Base-by-base conservation (phyloP, 2,113 vertebrate genomes). In the Pterocles gutturalis region DNA sequence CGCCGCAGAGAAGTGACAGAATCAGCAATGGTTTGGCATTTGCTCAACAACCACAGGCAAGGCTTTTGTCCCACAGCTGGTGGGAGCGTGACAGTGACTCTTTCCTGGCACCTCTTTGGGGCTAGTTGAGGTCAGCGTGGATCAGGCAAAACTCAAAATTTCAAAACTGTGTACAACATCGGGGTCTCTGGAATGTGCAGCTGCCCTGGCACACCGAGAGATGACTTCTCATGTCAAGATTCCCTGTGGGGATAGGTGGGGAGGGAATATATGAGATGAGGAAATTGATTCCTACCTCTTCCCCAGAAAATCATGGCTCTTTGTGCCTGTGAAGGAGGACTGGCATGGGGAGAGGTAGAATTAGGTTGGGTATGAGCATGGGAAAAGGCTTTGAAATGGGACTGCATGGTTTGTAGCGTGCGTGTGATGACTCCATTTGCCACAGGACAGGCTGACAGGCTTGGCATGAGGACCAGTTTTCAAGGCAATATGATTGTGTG, bases 101-200 rank as follows among this genome's bases (percentile, higher is more conserved):
- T 90, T 86, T 53, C 31, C 43, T 60, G 53, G 15, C 7, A 33
- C n/a, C 10, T 73, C 43, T 46, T 6, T 77, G 82, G 48, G 53
- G 34, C 26, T 76, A 71, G 33, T 25, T 70, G 48, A 70, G 62
- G 83, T 83, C 85, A 58, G 34, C 10, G 10, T 72, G 79, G 26
- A 61, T 80, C 29, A 48, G 64, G 67, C 33, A 77, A 86, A 55
- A 36, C 45, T 72, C 71, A 62, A 7, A 16, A 64, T 83, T 75
- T 51, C 69, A 45, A 29, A 83, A 21, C 41, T 4, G 3, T 2
- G 3, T 66, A 33, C 28, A 38, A 5, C 31, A 33, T 72, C 4
- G 55, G 45, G 33, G n/a, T 80, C 83, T 69, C 57, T 93, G 93
- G 72, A 94, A 94, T 64, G 65, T 81, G 88, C 83, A 92, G 90